A percentile compares a stretch with the other conserved stretches of the same genome.
Conservation (phyloP, 2,888 invertebrate species). For the Melanargia galathea region DNA sequence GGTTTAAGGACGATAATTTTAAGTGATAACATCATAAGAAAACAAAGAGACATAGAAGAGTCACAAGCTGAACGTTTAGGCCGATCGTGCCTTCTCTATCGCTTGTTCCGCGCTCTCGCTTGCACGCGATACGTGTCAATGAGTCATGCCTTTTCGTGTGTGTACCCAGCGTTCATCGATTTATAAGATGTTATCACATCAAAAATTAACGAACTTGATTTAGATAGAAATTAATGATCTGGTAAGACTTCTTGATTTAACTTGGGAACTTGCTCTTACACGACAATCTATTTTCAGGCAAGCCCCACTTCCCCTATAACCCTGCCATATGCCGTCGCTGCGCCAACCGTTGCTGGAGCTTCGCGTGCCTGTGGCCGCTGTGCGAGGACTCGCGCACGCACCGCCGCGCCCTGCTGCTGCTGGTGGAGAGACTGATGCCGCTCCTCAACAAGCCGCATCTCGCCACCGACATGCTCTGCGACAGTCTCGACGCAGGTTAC, state of each 20-base stretch:
- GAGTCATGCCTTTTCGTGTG: no score
- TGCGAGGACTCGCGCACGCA: conserved; percentile 84
- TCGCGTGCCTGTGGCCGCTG: conserved; percentile 88
- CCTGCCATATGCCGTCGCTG: conserved; percentile 74
- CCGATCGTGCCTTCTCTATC: no score
- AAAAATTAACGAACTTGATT: no score
- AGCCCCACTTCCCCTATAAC: conserved; percentile 82
- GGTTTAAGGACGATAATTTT: no score
- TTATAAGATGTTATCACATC: no score
- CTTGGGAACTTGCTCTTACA: not conserved
- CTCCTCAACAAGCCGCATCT: conserved; percentile 90
- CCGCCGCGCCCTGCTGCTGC: conserved; percentile 89
- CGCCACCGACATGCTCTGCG: conserved; percentile 95
- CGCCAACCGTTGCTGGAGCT: conserved; percentile 89
- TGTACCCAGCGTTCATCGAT: no score
- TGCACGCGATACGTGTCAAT: no score
- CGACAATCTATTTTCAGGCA: conserved; percentile 46
- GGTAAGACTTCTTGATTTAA: not conserved
- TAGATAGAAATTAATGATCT: not conserved
- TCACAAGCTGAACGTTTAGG: no score
- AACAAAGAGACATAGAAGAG: no score
- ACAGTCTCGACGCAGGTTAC: conserved; percentile 90
- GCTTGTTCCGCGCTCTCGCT: no score
- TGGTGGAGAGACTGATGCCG: conserved; percentile 91
- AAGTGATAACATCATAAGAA: no score